phyloP scores from a whole-genome alignment of 2,113 vertebrate genomes.

The Hippoglossus stenolepis region DNA sequence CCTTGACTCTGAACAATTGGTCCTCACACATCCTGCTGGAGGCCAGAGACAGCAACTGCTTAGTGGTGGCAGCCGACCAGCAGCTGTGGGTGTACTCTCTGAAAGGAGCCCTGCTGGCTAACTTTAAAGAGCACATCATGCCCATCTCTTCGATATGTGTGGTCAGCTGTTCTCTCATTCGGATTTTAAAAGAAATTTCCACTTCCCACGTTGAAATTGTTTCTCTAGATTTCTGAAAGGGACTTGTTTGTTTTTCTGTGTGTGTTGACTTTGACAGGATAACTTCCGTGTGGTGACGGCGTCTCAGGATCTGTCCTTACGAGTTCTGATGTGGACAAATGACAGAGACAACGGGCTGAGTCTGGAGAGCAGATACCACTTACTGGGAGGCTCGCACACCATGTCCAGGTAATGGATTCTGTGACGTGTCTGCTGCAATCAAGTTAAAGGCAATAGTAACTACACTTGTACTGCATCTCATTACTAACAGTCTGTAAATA shows the following conservation, averaged over 20 bases:
- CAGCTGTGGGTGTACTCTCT: constrained; percentile 78
- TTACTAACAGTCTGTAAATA: not conserved
- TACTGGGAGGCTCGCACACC: constrained; percentile 81
- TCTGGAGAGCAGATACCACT: constrained; percentile 80
- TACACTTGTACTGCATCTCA: not conserved
- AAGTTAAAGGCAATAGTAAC: too few relatives aligned
- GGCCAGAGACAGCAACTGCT: constrained; percentile 75
- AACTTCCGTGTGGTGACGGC: constrained; percentile 82
- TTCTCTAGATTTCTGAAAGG: not conserved
- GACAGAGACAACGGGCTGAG: constrained; percentile 57
- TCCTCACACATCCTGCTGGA: constrained; percentile 68
- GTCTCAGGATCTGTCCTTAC: constrained; percentile 82
- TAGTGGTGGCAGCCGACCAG: constrained; percentile 72
- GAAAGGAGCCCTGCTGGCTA: constrained; percentile 78
- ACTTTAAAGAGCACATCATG: constrained; percentile 85
- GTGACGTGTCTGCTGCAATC: too few relatives aligned
- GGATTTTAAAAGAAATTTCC: not conserved
- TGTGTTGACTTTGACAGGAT: constrained; percentile 69
- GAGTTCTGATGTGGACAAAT: constrained; percentile 78
- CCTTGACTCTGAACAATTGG: constrained; percentile 7
- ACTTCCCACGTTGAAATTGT: too few relatives aligned
- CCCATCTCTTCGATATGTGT: constrained; percentile 84
- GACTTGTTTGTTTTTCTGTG: not conserved
- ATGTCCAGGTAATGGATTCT: constrained; percentile 77
- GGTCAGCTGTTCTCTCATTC: constrained; percentile 73